A percentile compares a stretch with the other conserved stretches of the same genome.
phyloP scores from a whole-genome alignment of 2,113 vertebrate genomes.

The Dicaeum eximium region DNA sequence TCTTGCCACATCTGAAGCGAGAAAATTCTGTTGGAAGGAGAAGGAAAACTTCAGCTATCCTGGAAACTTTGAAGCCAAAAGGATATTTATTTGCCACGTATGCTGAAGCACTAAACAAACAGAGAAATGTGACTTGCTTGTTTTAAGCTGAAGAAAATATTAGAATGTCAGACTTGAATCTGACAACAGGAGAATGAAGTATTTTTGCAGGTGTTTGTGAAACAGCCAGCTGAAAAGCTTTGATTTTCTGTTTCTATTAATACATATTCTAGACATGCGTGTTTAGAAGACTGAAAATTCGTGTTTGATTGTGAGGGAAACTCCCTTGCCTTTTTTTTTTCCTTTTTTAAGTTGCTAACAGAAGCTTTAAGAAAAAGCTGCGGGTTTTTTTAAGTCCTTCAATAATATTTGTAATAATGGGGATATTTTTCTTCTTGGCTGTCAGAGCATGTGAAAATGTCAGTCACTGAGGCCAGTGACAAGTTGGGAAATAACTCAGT shows the following conservation, averaged over 20 bases:
- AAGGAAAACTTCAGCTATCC: neutral
- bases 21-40: neutral
- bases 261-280: neutral
- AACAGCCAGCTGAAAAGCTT: conserved; percentile 27
- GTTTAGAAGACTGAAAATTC: conserved; percentile 11
- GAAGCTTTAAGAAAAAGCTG: neutral
- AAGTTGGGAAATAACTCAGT: neutral
- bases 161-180: neutral
- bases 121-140: conserved; percentile 36
- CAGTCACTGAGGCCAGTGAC: neutral
- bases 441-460: neutral
- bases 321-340: neutral
- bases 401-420: neutral
- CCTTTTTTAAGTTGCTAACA: neutral
- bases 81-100: conserved; percentile 59
- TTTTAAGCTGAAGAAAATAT: conserved; percentile 33
- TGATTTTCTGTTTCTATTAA: conserved; percentile 52
- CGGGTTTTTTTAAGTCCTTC: neutral
- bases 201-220: conserved; percentile 22
- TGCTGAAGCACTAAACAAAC: conserved; percentile 28
- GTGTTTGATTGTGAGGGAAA: neutral
- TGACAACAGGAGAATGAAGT: neutral
- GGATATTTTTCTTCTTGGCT: neutral
- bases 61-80: conserved; percentile 16
- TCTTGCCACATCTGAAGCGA: neutral